Conservation (phyloP, 2,797 vertebrate species). For the Acomys russatus region DNA sequence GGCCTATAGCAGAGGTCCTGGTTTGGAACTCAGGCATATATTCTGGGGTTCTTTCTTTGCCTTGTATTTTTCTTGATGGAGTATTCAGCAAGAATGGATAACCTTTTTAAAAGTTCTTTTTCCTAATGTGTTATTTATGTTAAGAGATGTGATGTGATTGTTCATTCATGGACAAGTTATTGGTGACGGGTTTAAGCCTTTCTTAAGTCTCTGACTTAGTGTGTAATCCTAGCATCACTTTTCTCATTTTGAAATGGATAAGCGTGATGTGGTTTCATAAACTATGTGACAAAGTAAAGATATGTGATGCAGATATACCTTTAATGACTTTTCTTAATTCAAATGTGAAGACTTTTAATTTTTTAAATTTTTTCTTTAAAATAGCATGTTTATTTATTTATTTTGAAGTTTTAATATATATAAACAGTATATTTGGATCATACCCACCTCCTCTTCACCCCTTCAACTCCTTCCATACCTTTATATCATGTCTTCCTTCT, state of each 20-base stretch:
- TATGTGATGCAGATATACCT: background rate
- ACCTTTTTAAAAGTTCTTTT: background rate
- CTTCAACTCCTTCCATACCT: background rate
- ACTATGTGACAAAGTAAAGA: background rate
- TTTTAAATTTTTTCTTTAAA: background rate
- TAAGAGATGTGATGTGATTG: background rate
- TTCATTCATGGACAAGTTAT: background rate
- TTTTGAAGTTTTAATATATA: background rate
- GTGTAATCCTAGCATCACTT: background rate
- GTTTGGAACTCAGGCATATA: background rate
- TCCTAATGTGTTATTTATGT: conserved; percentile 13
- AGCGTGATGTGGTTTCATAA: background rate
- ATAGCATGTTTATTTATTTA: background rate
- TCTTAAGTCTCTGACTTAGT: background rate
- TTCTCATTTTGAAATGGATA: conserved; percentile 14
- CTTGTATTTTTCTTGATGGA: background rate
- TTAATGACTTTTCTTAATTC: background rate
- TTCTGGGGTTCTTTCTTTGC: background rate
- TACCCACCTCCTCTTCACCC: background rate
- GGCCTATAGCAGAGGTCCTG: background rate
- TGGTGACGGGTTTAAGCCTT: background rate
- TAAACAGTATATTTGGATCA: background rate
- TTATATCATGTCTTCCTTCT: background rate
- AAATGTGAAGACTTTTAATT: background rate
- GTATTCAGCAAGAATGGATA: background rate